A percentile compares a stretch with the other conserved stretches of the same genome.
phyloP scores from a whole-genome alignment of 2,113 vertebrate species.

The Epinephelus cyanopodus region DNA sequence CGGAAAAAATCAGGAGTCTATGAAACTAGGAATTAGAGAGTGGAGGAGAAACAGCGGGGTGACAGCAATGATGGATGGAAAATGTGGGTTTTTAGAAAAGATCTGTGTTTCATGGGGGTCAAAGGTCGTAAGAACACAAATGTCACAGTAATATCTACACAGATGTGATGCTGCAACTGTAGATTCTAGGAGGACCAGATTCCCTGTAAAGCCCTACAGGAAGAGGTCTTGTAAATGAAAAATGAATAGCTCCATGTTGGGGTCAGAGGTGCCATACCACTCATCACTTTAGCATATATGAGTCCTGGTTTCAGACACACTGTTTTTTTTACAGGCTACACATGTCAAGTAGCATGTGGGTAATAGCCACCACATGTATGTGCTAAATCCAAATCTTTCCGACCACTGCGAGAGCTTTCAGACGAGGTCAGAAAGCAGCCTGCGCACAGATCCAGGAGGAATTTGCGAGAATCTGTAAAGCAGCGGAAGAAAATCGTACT shows the following conservation, averaged over 20 bases:
- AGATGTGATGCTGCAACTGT: conserved; percentile 38
- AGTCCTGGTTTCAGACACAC: conserved; percentile 35
- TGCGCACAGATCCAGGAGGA: neutral
- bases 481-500: conserved; percentile 1
- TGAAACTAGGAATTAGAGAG: neutral
- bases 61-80: conserved; percentile 12
- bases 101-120: neutral
- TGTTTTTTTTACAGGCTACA: conserved; percentile 64
- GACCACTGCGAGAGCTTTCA: conserved; percentile 18
- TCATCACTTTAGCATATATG: conserved; percentile 41
- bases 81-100: neutral
- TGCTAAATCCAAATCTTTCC: conserved; percentile 51
- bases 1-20: conserved; percentile 5
- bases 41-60: neutral
- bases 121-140: conserved; percentile 42
- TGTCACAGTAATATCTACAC: neutral
- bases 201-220: neutral
- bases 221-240: conserved; percentile 6
- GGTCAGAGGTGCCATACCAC: conserved; percentile 41
- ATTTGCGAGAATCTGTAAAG: conserved; percentile 25
- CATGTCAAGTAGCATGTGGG: conserved; percentile 55
- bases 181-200: conserved; percentile 29
- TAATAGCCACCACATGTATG: conserved; percentile 61
- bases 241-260: conserved; percentile 33
- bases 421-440: conserved; percentile 27